Percentiles rank a stretch among this genome's conserved stretches.
These are phyloP conservation scores for Eustalomyia histrio DNA, from an alignment of 2,888 invertebrate species.

Conservation along the genomic window DNA sequence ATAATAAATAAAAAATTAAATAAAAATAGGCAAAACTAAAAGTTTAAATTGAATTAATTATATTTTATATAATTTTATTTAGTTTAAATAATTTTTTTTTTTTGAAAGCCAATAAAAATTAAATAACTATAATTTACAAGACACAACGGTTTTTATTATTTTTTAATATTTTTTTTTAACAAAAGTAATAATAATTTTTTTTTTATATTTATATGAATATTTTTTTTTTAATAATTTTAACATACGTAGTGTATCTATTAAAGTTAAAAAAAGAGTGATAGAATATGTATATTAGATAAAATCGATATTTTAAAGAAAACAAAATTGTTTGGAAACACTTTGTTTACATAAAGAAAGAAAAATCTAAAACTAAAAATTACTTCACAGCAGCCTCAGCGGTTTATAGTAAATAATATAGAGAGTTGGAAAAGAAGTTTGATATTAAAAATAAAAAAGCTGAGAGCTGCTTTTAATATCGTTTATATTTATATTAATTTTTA, in stretches of 20 bases:
- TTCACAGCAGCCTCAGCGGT: conserved; percentile 46
- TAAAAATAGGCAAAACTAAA: conserved; percentile 69
- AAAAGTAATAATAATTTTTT: conserved; percentile 53
- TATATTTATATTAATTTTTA: conserved; percentile 49
- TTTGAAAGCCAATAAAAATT: conserved; percentile 69
- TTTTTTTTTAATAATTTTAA: conserved; percentile 36
- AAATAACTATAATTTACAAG: conserved; percentile 67
- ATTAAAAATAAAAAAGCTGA: conserved; percentile 8
- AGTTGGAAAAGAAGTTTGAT: background rate
- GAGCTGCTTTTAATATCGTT: conserved; percentile 43
- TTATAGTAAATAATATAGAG: background rate
- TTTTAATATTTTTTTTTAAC: conserved; percentile 51
- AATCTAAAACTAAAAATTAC: conserved; percentile 31
- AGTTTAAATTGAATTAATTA: conserved; percentile 68
- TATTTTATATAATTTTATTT: conserved; percentile 58
- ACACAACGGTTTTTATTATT: conserved; percentile 32
- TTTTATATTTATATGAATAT: conserved; percentile 34
- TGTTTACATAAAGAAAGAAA: conserved; percentile 18
- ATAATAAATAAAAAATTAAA: conserved; percentile 61
- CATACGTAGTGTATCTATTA: conserved; percentile 18
- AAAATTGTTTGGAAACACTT: conserved; percentile 17
- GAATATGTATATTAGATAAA: background rate
- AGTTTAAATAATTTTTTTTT: conserved; percentile 65
- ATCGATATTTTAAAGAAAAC: conserved; percentile 3
- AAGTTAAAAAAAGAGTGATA: conserved; percentile 6